Evolutionary conservation across 2,797 vertebrate genomes (phyloP), one percentile per base, ranked within the genome.

Genomic region (Gouania willdenowi): DNA sequence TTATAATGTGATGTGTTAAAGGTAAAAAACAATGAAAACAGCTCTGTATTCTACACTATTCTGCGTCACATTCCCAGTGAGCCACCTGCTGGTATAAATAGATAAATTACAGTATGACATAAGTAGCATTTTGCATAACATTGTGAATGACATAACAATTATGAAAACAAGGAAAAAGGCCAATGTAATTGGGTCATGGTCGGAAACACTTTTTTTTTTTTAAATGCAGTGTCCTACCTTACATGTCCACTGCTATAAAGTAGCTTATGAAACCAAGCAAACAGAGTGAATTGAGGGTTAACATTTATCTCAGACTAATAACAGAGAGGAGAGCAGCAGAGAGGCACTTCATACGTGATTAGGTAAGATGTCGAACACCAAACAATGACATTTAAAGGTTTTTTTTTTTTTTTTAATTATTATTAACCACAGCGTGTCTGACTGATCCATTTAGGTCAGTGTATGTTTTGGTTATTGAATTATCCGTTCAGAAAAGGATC

Each of bases 41-140:
- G n/a, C n/a, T n/a, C n/a, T n/a, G n/a, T n/a, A 38, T 15, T 42
- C 11, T 2, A 12, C 9, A 13, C n/a, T 5, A 5, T 5, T 10
- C 2, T 19, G 37, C 48, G 23, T 36, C 44, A 22, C 28, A 19
- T n/a, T 40, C 37, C 20, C 18, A 31, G 31, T 22, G 27, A 29
- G 17, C 35, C 46, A 28, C 39, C 41, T 30, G 50, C 53, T 27
- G 12, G 24, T 18, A 48, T 0, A 19, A 48, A 11, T 44, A 35
- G 57, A 62, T 56, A 45, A 47, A 58, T 48, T 10, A 69, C 29
- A 24, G 49, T 26, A 57, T 68, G 50, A 66, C 52, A 63, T 15
- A 72, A 73, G 62, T 46, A 38, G 40, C 53, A 20, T 44, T 70
- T 81, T 71, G 63, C 52, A 49, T 78, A 74, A 77, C 47, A 19